These are phyloP conservation scores for Erebia epiphron DNA, from an alignment of 2,888 invertebrate species.

Conservation along the genomic window DNA sequence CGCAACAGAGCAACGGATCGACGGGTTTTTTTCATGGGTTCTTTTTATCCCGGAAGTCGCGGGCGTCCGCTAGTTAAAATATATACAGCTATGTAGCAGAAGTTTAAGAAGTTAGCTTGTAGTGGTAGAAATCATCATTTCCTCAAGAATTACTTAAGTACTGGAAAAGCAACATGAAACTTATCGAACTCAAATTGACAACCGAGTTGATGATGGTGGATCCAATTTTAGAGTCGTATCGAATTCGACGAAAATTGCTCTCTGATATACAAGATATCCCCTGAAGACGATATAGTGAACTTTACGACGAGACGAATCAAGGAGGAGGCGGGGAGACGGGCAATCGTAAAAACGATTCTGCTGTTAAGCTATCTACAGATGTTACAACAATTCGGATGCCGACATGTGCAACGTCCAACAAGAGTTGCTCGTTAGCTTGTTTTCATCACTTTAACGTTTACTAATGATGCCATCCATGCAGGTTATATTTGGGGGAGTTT, in stretches of 20 bases:
- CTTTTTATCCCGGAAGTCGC: too few relatives aligned
- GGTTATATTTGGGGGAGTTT: too few relatives aligned
- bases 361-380: neutral
- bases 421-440: neutral
- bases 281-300: slow-evolving; percentile 33
- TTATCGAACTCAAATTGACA: slow-evolving; percentile 2
- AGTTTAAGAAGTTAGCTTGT: too few relatives aligned
- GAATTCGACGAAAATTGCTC: slow-evolving; percentile 10
- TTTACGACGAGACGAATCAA: slow-evolving; percentile 47
- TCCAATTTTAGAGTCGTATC: slow-evolving; percentile 8
- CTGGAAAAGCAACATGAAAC: neutral
- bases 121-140: too few relatives aligned
- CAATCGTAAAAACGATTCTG: slow-evolving; percentile 14
- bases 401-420: neutral
- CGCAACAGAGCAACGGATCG: too few relatives aligned
- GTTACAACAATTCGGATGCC: slow-evolving; percentile 37
- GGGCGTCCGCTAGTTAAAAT: too few relatives aligned
- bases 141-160: too few relatives aligned
- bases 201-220: slow-evolving; percentile 12
- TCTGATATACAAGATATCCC: neutral
- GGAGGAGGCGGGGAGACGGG: neutral
- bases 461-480: too few relatives aligned
- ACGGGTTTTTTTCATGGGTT: too few relatives aligned
- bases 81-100: too few relatives aligned
- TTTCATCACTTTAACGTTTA: too few relatives aligned